Percentiles rank a stretch among this genome's conserved stretches.
Conservation (phyloP, 1,140 invertebrate species). For the Chironomus tepperi region DNA sequence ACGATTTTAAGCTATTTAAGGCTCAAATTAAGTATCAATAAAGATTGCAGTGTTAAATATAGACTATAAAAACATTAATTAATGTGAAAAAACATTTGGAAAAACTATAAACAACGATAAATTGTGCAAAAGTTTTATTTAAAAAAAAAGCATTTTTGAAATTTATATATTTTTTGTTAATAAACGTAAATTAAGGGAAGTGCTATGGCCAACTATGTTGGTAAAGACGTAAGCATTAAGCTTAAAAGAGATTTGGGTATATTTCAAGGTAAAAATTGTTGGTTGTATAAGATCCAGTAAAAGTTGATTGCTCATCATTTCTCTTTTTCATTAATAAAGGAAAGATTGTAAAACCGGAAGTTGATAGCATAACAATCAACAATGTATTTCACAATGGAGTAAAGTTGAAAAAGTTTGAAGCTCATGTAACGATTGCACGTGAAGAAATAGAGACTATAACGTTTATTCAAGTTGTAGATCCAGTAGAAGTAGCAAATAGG, state of each 20-base stretch:
- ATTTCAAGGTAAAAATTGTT: neutral
- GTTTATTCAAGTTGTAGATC: slow-evolving; percentile 25
- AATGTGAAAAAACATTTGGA: too few relatives aligned
- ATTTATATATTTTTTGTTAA: neutral
- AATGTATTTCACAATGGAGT: slow-evolving; percentile 76
- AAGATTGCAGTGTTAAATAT: too few relatives aligned
- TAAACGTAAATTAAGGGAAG: neutral
- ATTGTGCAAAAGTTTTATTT: too few relatives aligned
- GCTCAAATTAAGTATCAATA: too few relatives aligned
- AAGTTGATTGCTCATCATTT: neutral
- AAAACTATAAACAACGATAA: too few relatives aligned
- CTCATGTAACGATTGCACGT: slow-evolving; percentile 46
- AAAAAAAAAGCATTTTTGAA: neutral
- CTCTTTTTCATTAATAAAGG: slow-evolving; percentile 44
- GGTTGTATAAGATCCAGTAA: too few relatives aligned
- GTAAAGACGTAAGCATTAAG: neutral
- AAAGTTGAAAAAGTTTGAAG: slow-evolving; percentile 46
- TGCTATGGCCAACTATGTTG: neutral
- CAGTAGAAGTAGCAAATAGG: slow-evolving; percentile 26
- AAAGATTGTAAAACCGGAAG: slow-evolving; percentile 63
- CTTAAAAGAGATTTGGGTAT: neutral
- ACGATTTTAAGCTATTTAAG: too few relatives aligned
- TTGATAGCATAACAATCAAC: slow-evolving; percentile 58
- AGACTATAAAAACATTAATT: too few relatives aligned
- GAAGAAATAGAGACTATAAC: slow-evolving; percentile 25